Evolutionary conservation across 2,888 invertebrate genomes (phyloP), one percentile per base, ranked within the genome.

Genomic region (Rhodophaea formosa): DNA sequence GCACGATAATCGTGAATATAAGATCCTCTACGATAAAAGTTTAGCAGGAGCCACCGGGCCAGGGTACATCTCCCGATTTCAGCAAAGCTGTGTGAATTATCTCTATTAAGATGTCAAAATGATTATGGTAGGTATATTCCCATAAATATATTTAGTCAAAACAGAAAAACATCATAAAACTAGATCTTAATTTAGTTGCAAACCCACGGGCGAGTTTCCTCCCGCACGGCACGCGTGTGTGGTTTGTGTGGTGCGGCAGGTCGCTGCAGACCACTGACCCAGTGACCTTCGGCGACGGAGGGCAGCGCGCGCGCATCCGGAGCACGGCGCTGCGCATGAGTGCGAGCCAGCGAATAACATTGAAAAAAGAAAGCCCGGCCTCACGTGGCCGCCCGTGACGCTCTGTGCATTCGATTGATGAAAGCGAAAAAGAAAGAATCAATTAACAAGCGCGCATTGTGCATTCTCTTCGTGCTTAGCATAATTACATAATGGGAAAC

Each of bases 221-320:
- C 12, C 10, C 7, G 32, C n/a, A 39, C n/a, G n/a, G 8, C 8
- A 8, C 8, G 8, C 32, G 32, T 32, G 32, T 8, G 3, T 12
- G 2, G 10, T 0, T 10, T n/a, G 39, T 39, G 39, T n/a, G 39
- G n/a, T 39, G 39, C 39, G 39, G 10, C 39, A 10, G 14, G 15
- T 35, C 8, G 16, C 32, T 35, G 51, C 35, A 77, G 80, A 79
- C 83, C 77, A 82, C 79, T 88, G 79, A 86, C 89, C 86, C 74
- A 88, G 79, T 90, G 82, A 84, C 88, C 88, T 82, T 87, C 80
- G 35, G 77, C 70, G 74, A 88, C 88, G 15, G 46, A 23, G 6
- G 86, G 87, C 86, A 81, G 74, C 72, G 68, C 70, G 59, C 68
- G 67, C 71, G 75, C 77, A 80, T 71, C 74, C 79, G 69, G 80